These are phyloP conservation scores for Scophthalmus maximus DNA, from an alignment of 2,113 vertebrate genomes.

Conservation along the genomic window DNA sequence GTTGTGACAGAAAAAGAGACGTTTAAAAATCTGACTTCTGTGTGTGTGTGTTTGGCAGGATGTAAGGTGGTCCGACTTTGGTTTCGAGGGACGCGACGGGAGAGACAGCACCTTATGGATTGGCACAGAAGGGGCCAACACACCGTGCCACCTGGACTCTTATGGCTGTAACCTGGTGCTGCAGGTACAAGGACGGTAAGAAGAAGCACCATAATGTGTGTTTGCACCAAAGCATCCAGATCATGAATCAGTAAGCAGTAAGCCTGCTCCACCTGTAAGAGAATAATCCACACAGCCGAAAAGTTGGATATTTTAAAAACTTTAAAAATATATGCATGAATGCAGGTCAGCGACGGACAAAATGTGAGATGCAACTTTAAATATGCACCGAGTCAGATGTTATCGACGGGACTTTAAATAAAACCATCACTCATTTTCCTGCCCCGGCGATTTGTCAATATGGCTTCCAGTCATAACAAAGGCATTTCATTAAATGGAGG, in stretches of 20 bases:
- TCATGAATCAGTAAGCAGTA: too few relatives aligned
- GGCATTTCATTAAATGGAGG: slow-evolving; percentile 3
- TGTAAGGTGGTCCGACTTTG: slow-evolving; percentile 93
- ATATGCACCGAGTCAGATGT: neutral
- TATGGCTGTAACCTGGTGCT: slow-evolving; percentile 96
- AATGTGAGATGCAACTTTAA: neutral
- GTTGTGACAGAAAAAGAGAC: neutral
- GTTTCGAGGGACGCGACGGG: slow-evolving; percentile 90
- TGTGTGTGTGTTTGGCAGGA: slow-evolving; percentile 79
- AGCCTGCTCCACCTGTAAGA: too few relatives aligned
- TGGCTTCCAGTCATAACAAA: slow-evolving; percentile 17
- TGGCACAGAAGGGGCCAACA: slow-evolving; percentile 91
- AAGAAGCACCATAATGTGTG: neutral
- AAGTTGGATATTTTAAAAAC: too few relatives aligned
- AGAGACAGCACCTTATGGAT: slow-evolving; percentile 94
- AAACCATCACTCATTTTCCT: neutral
- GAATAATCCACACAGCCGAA: too few relatives aligned
- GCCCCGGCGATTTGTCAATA: slow-evolving; percentile 2
- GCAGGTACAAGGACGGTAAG: slow-evolving; percentile 96
- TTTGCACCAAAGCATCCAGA: neutral
- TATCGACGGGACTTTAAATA: neutral
- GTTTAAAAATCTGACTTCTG: neutral
- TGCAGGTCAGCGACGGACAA: neutral
- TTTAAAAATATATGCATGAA: neutral
- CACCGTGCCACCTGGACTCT: slow-evolving; percentile 94